A percentile compares a stretch with the other conserved stretches of the same genome.
These are phyloP conservation scores for Stylophora pistillata DNA, from an alignment of 64 coral and sea anemone genomes.

Conservation along the genomic window DNA sequence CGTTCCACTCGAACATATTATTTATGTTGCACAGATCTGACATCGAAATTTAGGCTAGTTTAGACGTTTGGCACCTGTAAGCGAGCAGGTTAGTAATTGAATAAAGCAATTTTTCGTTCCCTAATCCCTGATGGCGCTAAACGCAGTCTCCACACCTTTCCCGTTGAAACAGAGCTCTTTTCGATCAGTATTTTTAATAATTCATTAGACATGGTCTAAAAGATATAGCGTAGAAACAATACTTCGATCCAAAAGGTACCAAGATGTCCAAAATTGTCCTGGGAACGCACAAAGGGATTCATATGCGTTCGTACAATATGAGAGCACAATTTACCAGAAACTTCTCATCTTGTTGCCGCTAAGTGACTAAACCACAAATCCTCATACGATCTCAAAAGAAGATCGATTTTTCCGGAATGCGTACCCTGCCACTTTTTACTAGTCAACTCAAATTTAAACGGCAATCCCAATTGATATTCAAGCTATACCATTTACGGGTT, in stretches of 20 bases:
- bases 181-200: conserved; percentile 25
- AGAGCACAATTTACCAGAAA: not conserved
- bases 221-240: conserved; percentile 10
- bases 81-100: not conserved
- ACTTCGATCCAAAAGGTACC: not conserved
- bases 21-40: not conserved
- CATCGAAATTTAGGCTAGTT: not conserved
- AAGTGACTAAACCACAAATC: not conserved
- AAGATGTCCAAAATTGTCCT: not conserved
- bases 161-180: conserved; percentile 6
- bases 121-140: not conserved
- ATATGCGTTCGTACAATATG: not conserved
- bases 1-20: not conserved
- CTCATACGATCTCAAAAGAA: not conserved
- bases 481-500: too few species aligned
- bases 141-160: not conserved
- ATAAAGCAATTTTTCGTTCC: not conserved
- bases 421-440: not conserved
- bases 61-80: not conserved
- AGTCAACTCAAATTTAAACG: not conserved
- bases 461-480: not conserved
- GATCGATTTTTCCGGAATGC: conserved; percentile 1
- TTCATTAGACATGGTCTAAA: conserved; percentile 25
- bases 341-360: not conserved
- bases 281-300: not conserved